Conservation (phyloP, 2,797 vertebrate genomes). For the Tapera naevia region DNA sequence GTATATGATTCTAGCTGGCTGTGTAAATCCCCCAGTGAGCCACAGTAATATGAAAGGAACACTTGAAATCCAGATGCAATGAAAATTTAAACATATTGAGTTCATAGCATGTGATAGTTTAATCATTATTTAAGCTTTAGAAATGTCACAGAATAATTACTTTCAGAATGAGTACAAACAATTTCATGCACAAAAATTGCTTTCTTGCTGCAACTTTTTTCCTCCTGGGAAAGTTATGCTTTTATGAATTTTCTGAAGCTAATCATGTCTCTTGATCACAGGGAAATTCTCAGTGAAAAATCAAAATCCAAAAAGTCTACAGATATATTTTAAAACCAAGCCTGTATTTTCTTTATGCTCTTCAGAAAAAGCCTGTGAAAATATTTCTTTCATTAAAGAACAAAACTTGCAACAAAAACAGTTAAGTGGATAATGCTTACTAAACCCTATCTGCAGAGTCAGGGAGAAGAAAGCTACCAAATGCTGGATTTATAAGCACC, state of each 20-base stretch:
- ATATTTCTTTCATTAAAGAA: not conserved
- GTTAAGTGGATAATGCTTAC: not conserved
- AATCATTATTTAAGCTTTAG: constrained; percentile 63
- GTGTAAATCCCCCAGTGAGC: constrained; percentile 13
- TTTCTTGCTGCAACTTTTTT: constrained; percentile 32
- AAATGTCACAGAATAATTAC: constrained; percentile 66
- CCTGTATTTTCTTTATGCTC: not conserved
- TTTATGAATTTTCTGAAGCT: constrained; percentile 19
- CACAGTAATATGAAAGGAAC: constrained; percentile 13
- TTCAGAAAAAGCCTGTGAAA: not conserved
- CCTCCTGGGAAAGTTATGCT: not conserved
- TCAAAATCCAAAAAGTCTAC: not conserved
- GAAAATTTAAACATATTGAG: constrained; percentile 57
- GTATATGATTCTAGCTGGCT: constrained; percentile 10
- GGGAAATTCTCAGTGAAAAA: constrained; percentile 5
- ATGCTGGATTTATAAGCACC: not conserved
- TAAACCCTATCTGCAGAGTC: not conserved
- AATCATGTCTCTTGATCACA: not conserved
- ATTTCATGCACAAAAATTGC: constrained; percentile 21
- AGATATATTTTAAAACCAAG: not conserved
- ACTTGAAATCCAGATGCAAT: constrained; percentile 55
- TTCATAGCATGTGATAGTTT: constrained; percentile 58
- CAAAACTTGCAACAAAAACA: not conserved
- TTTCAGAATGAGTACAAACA: constrained; percentile 46
- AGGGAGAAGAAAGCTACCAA: not conserved